Evolutionary conservation across 2,888 invertebrate genomes (phyloP).

Genomic region (Anaspis maculata): DNA sequence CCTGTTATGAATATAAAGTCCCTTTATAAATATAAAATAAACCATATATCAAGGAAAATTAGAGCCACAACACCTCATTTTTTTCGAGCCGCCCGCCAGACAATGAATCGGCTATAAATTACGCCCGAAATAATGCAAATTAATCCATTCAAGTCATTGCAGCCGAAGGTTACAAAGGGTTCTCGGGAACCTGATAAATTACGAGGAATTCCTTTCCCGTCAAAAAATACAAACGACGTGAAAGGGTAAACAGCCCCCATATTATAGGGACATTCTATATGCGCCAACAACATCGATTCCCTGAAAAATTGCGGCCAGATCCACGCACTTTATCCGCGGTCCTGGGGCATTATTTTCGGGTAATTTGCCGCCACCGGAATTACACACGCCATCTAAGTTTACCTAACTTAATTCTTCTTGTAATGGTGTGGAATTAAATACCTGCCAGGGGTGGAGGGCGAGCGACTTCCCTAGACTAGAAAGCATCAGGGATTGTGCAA

Average conservation of each 20-base stretch:
- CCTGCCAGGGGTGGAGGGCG: no score
- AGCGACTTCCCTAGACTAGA: no score
- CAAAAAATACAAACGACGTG: constrained; percentile 23
- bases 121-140: constrained; percentile 22
- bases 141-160: constrained; percentile 23
- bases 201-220: constrained; percentile 22
- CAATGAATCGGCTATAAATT: constrained; percentile 21
- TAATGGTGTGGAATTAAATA: no score
- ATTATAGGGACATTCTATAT: no score
- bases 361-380: constrained; percentile 2
- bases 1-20: constrained; percentile 19
- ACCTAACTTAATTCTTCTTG: no score
- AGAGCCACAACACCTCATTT: constrained; percentile 21
- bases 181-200: constrained; percentile 22
- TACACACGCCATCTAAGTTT: not conserved
- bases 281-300: constrained; percentile 20
- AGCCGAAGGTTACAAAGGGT: constrained; percentile 21
- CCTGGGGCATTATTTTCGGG: constrained; percentile 10
- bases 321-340: constrained; percentile 10
- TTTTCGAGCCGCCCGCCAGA: constrained; percentile 15
- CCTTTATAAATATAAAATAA: constrained; percentile 22
- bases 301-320: constrained; percentile 18
- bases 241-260: constrained; percentile 19
- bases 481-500: no score
- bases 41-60: constrained; percentile 21